Base-by-base conservation (phyloP, 2,888 invertebrate species). In the Eugnorisma glareosa region DNA sequence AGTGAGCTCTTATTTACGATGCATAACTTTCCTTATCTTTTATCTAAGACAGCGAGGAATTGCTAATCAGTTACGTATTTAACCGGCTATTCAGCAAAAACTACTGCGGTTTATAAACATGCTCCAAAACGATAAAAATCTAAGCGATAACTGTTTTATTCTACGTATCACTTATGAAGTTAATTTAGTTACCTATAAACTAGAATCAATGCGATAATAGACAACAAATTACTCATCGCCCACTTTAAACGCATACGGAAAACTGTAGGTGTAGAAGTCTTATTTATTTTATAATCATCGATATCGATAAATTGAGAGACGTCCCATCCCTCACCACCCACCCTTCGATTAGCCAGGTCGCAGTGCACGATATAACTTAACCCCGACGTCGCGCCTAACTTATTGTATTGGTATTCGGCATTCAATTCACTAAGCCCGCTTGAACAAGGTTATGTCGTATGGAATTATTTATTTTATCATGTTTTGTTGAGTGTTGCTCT, bases 301-400 rank as follows among this genome's bases (percentile, higher is more conserved):
- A 92, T 88, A 89, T 88, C 85, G 85, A 87, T 78, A 84, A 79
- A 67, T 40, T n/a, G n/a, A 6, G 48, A 13, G 21, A 43, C 0
- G n/a, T 69, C 89, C 80, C 93, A 90, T 88, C 94, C 73, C 93
- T 94, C 92, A 28, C 90, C 90, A 91, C 91, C 90, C 90, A 90
- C 88, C 90, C 93, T 90, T 89, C 92, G 92, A 95, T 96, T 95
- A 94, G 94, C 91, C 90, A 86, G 96, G 95, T 95, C 95, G 92
- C 91, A 93, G 92, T 90, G 89, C 93, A 91, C 92, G 93, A 89
- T 91, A 92, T 93, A 94, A 93, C 93, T 94, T 94, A 94, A 95
- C 94, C 94, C 91, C 90, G 83, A 81, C 88, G 90, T 91, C 88
- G 89, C 91, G 89, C 91, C 92, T 91, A 91, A 90, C 91, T 90